Percentiles rank a stretch among this genome's conserved stretches.
These are phyloP conservation scores for Loripinus fragilis DNA, from an alignment of 2,888 invertebrate species.

Conservation along the genomic window DNA sequence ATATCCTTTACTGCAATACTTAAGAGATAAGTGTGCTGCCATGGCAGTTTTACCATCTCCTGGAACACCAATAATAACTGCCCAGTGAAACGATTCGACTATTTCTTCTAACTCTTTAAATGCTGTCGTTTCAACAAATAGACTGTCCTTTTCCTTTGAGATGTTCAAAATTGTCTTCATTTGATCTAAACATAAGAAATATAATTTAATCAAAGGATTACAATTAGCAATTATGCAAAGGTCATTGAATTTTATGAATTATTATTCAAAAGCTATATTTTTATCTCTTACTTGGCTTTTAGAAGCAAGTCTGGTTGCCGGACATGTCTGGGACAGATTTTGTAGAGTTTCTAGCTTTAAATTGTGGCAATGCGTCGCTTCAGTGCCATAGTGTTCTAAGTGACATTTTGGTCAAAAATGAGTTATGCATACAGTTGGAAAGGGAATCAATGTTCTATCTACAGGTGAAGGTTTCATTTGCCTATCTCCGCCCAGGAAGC, in stretches of 20 bases:
- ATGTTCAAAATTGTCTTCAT: neutral
- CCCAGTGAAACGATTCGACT: neutral
- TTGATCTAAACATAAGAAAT: neutral
- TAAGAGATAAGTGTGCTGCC: neutral
- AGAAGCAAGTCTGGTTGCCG: too few species aligned
- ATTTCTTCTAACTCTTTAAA: neutral
- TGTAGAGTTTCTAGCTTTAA: too few species aligned
- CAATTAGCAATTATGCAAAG: neutral
- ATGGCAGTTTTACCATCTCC: conserved; percentile 6
- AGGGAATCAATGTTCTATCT: too few species aligned
- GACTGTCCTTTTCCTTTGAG: neutral
- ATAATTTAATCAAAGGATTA: neutral
- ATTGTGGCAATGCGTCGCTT: too few species aligned
- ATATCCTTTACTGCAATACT: neutral
- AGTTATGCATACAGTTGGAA: too few species aligned
- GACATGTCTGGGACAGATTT: too few species aligned
- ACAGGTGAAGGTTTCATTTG: too few species aligned
- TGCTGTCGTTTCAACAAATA: neutral
- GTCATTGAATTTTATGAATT: neutral
- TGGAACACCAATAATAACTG: neutral
- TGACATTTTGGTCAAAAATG: too few species aligned
- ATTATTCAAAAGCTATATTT: too few species aligned
- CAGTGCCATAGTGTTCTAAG: too few species aligned
- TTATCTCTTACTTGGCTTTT: too few species aligned
- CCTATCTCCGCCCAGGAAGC: too few species aligned